Conservation (phyloP, 2,113 vertebrate genomes). For the Mystacornis crossleyi region DNA sequence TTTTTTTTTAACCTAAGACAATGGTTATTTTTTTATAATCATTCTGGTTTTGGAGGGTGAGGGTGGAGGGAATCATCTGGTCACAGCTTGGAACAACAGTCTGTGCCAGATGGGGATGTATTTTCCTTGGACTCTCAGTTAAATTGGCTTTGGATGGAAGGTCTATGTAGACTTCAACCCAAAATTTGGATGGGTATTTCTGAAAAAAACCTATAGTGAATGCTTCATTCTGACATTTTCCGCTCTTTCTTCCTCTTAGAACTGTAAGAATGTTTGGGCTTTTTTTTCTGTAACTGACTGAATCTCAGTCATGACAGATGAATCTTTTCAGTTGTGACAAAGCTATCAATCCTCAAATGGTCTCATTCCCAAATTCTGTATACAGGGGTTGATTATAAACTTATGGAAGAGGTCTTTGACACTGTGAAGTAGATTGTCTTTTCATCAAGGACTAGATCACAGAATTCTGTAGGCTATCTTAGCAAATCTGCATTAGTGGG, state of each 20-base stretch:
- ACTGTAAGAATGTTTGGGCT: not conserved
- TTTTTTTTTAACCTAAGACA: not conserved
- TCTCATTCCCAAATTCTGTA: not conserved
- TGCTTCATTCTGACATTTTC: not conserved
- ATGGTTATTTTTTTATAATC: slow-evolving; percentile 31
- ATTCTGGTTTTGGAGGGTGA: slow-evolving; percentile 32
- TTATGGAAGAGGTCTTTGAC: not conserved
- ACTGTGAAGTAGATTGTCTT: not conserved
- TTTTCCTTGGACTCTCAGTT: slow-evolving; percentile 27
- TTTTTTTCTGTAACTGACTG: not conserved
- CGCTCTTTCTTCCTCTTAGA: not conserved
- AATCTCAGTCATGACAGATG: not conserved
- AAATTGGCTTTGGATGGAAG: slow-evolving; percentile 29
- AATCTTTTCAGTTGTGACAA: not conserved
- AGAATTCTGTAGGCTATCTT: not conserved
- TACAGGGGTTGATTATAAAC: not conserved
- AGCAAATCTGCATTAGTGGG: not conserved
- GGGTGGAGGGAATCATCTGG: not conserved
- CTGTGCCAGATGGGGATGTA: not conserved
- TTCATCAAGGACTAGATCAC: not conserved
- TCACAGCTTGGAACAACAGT: not conserved
- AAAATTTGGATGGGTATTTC: not conserved
- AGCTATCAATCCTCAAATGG: not conserved
- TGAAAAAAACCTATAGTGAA: not conserved
- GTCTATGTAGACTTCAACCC: not conserved